Base-by-base conservation (phyloP, 2,888 invertebrate genomes). In the Limnephilus lunatus region DNA sequence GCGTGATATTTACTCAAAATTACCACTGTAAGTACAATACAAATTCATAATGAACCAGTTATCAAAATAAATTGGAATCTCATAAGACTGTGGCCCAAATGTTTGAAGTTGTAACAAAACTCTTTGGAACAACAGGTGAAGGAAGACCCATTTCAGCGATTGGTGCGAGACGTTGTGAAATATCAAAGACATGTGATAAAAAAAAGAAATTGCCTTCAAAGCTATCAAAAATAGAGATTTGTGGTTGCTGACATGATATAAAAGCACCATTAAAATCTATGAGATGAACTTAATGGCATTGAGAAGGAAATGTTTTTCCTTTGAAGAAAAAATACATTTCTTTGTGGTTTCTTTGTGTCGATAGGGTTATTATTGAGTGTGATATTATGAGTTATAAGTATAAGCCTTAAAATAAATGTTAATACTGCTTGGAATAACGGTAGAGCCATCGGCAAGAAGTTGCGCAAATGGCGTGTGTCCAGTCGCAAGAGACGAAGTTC, bases 391-490 rank as follows among this genome's bases (percentile, higher is more conserved):
- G 68, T 68, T 68, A 25, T n/a, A 68, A n/a, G 68, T 68, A 25
- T n/a, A 68, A n/a, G 68, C 9, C 25, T 25, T n/a, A 53, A 53
- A 68, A 9, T 5, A 25, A 68, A 68, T 68, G 25, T 68, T n/a
- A 68, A 68, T 68, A n/a, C 25, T 25, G 25, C 25, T 68, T 68
- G 25, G 68, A 68, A 68, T 68, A n/a, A 9, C 7, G 68, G n/a
- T 68, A 68, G n/a, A 68, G 68, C 68, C 68, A 25, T 25, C 25
- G n/a, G 25, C 68, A 68, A 32, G 39, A 87, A 32, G 44, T 87
- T 87, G 53, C 53, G 19, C n/a, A 48, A 53, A 53, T 39, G 87
- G 48, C 87, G 53, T 53, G 53, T 68, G 87, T 87, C 87, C 87
- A 53, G 87, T 15, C 83, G 83, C 83, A 83, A 68, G 83, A 31